Evolutionary conservation across 2,113 vertebrate genomes (phyloP).

Genomic region (Atherinomorus stipes): DNA sequence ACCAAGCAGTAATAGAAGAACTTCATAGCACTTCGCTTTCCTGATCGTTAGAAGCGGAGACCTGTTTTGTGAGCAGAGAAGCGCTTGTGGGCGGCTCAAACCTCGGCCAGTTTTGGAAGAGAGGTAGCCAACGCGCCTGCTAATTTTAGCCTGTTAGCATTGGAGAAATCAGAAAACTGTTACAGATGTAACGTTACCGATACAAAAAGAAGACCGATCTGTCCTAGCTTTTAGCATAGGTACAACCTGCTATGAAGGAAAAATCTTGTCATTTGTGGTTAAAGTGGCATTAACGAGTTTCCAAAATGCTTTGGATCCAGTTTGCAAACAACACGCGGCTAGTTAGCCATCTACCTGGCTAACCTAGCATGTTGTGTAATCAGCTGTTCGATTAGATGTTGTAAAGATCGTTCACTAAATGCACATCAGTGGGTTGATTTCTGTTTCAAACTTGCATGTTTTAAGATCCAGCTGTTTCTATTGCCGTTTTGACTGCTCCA

Average conservation of each 20-base stretch:
- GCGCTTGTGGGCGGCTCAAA: constrained; percentile 30
- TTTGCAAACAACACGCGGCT: constrained; percentile 65
- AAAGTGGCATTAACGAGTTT: background rate
- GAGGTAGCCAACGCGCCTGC: constrained; percentile 67
- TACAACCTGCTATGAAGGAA: accelerated
- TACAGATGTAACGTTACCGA: background rate
- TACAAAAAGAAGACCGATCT: background rate
- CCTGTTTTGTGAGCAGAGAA: constrained; percentile 36
- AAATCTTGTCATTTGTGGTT: too few species aligned
- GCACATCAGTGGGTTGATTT: background rate
- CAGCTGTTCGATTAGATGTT: constrained; percentile 25
- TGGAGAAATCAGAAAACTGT: constrained; percentile 35
- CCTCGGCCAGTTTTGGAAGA: constrained; percentile 62
- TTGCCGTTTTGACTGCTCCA: constrained; percentile 34
- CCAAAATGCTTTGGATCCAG: background rate
- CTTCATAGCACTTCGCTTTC: background rate
- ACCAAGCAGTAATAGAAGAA: background rate
- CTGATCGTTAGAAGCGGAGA: constrained; percentile 21
- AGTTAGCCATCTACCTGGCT: constrained; percentile 60
- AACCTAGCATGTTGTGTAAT: constrained; percentile 63
- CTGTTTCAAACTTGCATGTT: background rate
- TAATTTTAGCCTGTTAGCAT: constrained; percentile 63
- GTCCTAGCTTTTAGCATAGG: background rate
- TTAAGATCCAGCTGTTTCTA: background rate
- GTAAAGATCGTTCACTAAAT: background rate